These are phyloP conservation scores for Microtus richardsoni DNA, from an alignment of 2,113 vertebrate species.

Conservation along the genomic window DNA sequence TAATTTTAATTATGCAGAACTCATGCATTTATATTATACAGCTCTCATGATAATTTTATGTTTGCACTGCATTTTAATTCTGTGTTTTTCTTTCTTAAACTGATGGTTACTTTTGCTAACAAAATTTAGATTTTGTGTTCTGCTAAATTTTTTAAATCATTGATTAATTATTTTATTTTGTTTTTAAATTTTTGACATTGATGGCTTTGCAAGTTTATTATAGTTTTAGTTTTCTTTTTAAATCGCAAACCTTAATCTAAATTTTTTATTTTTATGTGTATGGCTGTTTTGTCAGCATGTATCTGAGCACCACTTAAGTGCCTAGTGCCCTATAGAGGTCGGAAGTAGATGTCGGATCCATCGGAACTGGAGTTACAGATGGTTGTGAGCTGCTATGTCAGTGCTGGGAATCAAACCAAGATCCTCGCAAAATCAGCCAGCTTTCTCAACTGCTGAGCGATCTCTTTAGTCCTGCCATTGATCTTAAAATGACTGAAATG, in stretches of 20 bases:
- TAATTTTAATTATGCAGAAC: conserved; percentile 59
- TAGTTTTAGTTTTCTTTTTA: conserved; percentile 40
- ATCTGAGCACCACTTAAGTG: background rate
- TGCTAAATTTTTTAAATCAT: conserved; percentile 58
- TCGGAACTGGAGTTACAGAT: background rate
- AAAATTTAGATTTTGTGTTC: conserved; percentile 43
- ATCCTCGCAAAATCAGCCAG: background rate
- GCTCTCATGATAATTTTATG: conserved; percentile 8
- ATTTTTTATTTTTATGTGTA: background rate
- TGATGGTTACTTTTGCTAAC: conserved; percentile 40
- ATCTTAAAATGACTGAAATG: conserved; percentile 59
- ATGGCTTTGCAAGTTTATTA: conserved; percentile 56
- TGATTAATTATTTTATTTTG: conserved; percentile 64
- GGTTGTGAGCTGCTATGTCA: background rate
- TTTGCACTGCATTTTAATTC: conserved; percentile 60
- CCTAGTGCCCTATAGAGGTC: background rate
- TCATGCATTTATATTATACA: conserved; percentile 24
- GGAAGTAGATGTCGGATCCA: background rate
- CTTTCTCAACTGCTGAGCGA: background rate
- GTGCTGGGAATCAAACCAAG: background rate
- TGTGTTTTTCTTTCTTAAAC: conserved; percentile 51
- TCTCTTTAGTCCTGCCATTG: conserved; percentile 3
- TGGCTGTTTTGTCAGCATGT: background rate
- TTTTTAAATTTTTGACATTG: conserved; percentile 57
- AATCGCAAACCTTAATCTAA: conserved; percentile 13